Conservation (phyloP, 2,797 vertebrate genomes). For the Anguilla obscura region DNA sequence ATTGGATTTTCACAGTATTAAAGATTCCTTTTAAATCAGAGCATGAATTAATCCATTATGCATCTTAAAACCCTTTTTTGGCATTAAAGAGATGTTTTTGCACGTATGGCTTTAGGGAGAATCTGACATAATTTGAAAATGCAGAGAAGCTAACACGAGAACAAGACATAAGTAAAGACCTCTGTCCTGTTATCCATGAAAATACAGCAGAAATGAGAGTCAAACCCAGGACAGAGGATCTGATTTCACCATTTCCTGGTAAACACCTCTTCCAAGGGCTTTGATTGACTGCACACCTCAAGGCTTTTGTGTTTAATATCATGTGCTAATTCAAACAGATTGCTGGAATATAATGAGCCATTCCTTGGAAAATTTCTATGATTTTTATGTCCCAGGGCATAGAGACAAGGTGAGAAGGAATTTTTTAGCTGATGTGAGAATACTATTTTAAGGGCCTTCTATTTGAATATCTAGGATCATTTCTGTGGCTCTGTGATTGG, state of each 20-base stretch:
- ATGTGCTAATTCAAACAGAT: neutral
- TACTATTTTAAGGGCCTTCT: neutral
- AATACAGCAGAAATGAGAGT: neutral
- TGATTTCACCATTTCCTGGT: neutral
- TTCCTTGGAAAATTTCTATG: neutral
- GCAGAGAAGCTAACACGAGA: neutral
- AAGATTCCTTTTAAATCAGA: too few relatives aligned
- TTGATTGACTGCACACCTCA: neutral
- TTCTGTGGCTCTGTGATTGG: neutral
- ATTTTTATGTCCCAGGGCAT: slow-evolving; percentile 10
- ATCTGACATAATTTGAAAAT: neutral
- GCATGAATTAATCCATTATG: too few relatives aligned
- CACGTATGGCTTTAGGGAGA: too few relatives aligned
- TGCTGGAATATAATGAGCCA: neutral
- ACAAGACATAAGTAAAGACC: neutral
- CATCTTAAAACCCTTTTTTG: too few relatives aligned
- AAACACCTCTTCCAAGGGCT: neutral
- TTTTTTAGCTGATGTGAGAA: neutral
- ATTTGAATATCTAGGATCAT: too few relatives aligned
- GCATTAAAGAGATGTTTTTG: too few relatives aligned
- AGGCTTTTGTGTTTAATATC: neutral
- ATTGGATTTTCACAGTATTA: too few relatives aligned
- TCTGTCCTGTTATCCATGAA: neutral
- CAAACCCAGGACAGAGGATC: neutral
- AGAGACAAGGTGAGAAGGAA: slow-evolving; percentile 16